These are phyloP conservation scores for Pyrrhia umbra DNA, from an alignment of 2,888 invertebrate genomes.

Conservation along the genomic window DNA sequence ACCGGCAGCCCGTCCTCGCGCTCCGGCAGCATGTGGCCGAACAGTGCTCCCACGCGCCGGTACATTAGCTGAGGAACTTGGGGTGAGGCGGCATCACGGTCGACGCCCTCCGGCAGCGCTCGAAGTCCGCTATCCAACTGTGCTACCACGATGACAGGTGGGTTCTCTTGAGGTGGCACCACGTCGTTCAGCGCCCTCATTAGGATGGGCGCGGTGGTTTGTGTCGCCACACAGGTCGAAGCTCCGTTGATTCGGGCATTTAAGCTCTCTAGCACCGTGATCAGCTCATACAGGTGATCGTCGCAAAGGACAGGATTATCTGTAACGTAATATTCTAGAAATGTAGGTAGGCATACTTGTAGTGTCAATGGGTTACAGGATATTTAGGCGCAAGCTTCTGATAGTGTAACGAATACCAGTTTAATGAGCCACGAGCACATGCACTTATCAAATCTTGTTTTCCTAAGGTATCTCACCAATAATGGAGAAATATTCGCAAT, in stretches of 20 bases:
- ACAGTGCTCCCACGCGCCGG: conserved; percentile 80
- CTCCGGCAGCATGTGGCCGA: conserved; percentile 81
- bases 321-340: conserved; percentile 78
- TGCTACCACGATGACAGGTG: conserved; percentile 78
- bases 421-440: neutral
- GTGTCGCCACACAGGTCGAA: conserved; percentile 88
- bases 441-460: neutral
- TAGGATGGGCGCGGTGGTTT: conserved; percentile 77
- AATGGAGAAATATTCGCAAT: conserved; percentile 35
- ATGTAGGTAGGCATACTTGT: conserved; percentile 56
- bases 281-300: conserved; percentile 92
- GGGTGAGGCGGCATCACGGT: conserved; percentile 61
- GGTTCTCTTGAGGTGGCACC: conserved; percentile 69
- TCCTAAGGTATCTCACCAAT: neutral
- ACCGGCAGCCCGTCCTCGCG: conserved; percentile 81
- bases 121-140: conserved; percentile 70
- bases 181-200: conserved; percentile 83
- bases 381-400: conserved; percentile 8
- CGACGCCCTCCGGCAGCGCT: conserved; percentile 63
- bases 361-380: conserved; percentile 6
- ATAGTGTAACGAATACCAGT: neutral
- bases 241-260: conserved; percentile 93
- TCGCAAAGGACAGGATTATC: conserved; percentile 96
- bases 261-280: conserved; percentile 92
- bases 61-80: conserved; percentile 75